Evolutionary conservation across 2,888 invertebrate species (phyloP), one percentile per base, ranked within the genome.

Genomic region (Epiblema foenella): DNA sequence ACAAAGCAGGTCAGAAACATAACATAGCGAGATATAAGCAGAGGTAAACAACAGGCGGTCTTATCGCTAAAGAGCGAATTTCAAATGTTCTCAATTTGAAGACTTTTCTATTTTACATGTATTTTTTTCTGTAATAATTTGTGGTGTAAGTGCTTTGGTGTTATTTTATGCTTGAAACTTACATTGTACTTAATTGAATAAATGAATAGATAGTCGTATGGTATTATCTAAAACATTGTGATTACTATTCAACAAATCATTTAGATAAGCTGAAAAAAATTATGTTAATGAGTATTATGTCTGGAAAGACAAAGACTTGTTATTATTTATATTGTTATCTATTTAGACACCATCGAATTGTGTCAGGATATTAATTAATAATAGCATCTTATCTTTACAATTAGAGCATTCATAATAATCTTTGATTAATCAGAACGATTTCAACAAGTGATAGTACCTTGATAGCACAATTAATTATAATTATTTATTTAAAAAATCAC

Each of bases 251-350:
- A 18, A n/a, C 24, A 17, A 58, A 11, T 11, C 10, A 24, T 46
- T 59, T 17, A n/a, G n/a, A n/a, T n/a, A 63, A 63, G 33, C 62
- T 51, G 17, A 63, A 52, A 63, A 3, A 20, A 63, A 52, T 20
- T 0, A 63, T 52, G 37, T 37, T 11, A 63, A 63, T 52, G 37
- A 20, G 63, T 52, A 33, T 51, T 12, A 33, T 51, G 33, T 51
- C 20, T n/a, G 51, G 37, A 10, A 39, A 62, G 18, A 64, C 54
- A 64, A 54, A 52, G 64, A 15, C 11, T 11, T 60, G 60, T 64
- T 64, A 64, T 39, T 64, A 39, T 64, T 54, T 54, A 64, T 24
- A 49, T 15, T 11, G 15, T 49, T 60, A 60, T 60, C 64, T 24
- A n/a, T 54, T n/a, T 37, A 37, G 8, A 52, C 12, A 20, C 37